Evolutionary conservation across 2,888 invertebrate species (phyloP).

Genomic region (Agapostemon virescens): DNA sequence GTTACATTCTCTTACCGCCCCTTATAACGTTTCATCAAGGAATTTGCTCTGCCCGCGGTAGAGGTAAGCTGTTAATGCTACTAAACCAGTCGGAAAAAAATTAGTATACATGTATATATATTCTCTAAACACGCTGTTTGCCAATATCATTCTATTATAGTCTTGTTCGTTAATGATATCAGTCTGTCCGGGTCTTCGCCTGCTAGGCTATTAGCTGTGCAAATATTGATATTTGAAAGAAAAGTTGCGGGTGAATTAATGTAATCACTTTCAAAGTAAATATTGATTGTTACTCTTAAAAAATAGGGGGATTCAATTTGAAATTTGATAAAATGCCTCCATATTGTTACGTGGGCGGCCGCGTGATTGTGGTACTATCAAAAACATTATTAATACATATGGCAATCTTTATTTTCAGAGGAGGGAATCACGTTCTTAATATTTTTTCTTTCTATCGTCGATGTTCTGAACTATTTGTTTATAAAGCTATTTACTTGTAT

Average conservation of each 20-base stretch:
- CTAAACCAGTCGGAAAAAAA: neutral
- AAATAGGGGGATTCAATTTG: neutral
- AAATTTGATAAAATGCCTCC: neutral
- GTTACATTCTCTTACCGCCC: neutral
- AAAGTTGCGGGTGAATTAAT: neutral
- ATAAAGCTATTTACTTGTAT: too few species aligned
- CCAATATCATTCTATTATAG: neutral
- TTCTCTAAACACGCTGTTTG: neutral
- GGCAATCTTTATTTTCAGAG: too few species aligned
- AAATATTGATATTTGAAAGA: conserved; percentile 9
- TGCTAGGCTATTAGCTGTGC: neutral
- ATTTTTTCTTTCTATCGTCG: too few species aligned
- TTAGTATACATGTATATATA: neutral
- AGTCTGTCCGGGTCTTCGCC: neutral
- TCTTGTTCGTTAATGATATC: neutral
- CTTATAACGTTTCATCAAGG: neutral
- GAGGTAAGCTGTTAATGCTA: neutral
- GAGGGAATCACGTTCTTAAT: too few species aligned
- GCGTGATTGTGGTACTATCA: too few species aligned
- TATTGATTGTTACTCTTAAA: neutral
- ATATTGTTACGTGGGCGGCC: too few species aligned
- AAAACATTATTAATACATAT: too few species aligned
- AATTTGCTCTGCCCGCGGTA: neutral
- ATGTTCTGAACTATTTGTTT: too few species aligned
- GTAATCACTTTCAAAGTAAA: neutral